A percentile compares a stretch with the other conserved stretches of the same genome.
Conservation (phyloP, 2,888 invertebrate species). For the Nomada goodeniana region DNA sequence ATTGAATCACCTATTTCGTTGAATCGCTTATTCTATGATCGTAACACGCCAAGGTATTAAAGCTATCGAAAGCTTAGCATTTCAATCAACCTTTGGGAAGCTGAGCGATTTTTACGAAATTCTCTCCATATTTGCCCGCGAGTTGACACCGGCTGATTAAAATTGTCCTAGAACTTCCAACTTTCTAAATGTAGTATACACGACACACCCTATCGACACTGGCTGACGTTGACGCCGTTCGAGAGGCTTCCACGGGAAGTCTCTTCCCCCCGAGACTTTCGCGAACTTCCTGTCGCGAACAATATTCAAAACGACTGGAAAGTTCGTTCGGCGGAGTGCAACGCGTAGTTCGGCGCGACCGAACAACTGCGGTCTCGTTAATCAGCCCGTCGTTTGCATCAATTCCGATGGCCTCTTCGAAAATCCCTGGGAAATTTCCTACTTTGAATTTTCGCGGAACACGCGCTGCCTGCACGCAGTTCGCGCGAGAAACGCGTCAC, state of each 20-base stretch:
- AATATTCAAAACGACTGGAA: constrained; percentile 27
- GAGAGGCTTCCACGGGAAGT: background rate
- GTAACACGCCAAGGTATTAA: no score
- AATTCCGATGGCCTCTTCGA: background rate
- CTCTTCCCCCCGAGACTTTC: constrained; percentile 1
- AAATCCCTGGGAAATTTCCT: constrained; percentile 1
- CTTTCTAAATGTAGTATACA: background rate
- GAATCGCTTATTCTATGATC: no score
- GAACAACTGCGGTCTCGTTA: constrained; percentile 19
- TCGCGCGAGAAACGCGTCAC: constrained; percentile 1
- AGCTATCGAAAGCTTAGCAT: no score
- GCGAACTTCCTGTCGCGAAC: constrained; percentile 5
- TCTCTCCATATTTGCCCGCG: no score
- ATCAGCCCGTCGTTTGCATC: constrained; percentile 18
- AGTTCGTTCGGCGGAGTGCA: constrained; percentile 23
- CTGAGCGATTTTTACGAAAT: no score
- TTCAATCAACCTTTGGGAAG: no score
- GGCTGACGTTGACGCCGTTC: background rate
- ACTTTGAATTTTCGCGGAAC: background rate
- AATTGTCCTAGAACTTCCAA: background rate
- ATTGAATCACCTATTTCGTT: no score
- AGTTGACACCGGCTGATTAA: background rate
- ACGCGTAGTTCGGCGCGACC: constrained; percentile 12
- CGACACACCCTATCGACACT: background rate
- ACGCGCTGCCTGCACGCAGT: constrained; percentile 10